phyloP scores from a whole-genome alignment of 2,113 vertebrate genomes.

The Rhodinocichla rosea region DNA sequence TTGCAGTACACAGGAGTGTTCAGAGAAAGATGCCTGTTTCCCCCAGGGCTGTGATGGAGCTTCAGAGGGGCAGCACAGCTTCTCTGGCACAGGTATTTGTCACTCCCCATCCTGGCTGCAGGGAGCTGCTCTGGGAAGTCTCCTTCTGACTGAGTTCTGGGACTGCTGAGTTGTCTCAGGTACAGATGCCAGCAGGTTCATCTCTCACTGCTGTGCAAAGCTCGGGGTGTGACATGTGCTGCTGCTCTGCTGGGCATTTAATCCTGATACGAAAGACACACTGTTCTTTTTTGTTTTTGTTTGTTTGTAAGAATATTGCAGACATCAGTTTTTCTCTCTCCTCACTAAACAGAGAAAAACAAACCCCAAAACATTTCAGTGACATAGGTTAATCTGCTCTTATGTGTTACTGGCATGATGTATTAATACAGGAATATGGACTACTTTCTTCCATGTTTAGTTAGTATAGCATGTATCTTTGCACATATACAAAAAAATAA shows the following conservation, averaged over 20 bases:
- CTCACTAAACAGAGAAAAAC: neutral
- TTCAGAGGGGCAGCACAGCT: neutral
- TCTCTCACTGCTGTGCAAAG: neutral
- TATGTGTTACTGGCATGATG: neutral
- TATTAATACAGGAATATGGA: neutral
- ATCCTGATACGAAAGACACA: neutral
- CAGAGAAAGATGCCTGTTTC: neutral
- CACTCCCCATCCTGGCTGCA: neutral
- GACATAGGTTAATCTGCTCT: neutral
- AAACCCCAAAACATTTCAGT: neutral
- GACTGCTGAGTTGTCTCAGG: neutral
- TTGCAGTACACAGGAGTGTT: neutral
- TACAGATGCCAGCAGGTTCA: neutral
- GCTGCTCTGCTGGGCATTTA: neutral
- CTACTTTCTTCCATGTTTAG: neutral
- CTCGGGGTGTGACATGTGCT: accelerated
- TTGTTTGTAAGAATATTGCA: neutral
- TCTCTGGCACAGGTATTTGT: neutral
- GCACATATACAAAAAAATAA: neutral
- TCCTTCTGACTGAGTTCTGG: neutral
- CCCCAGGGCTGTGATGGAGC: neutral
- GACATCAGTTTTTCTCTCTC: neutral
- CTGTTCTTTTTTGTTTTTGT: neutral
- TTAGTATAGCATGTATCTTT: neutral
- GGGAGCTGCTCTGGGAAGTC: neutral